Evolutionary conservation across 2,888 invertebrate genomes (phyloP).

Genomic region (Pyrgus malvae): DNA sequence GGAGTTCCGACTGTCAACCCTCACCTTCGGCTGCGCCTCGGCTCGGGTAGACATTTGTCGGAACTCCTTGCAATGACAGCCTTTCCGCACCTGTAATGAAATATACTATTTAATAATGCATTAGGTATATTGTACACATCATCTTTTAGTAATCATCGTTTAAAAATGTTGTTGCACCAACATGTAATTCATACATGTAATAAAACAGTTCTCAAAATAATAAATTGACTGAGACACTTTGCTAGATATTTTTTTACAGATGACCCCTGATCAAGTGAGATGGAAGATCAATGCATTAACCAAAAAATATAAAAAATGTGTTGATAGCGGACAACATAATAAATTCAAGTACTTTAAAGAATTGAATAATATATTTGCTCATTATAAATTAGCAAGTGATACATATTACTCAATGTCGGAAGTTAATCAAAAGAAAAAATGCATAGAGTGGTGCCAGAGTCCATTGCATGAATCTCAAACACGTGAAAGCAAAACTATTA

Average conservation of each 20-base stretch:
- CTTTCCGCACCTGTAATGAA: too few species aligned
- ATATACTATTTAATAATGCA: too few species aligned
- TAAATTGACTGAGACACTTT: too few species aligned
- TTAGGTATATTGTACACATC: too few species aligned
- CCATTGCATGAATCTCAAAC: slow-evolving; percentile 19
- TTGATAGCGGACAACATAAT: slow-evolving; percentile 46
- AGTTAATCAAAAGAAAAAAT: slow-evolving; percentile 40
- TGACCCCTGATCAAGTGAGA: slow-evolving; percentile 54
- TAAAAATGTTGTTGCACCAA: too few species aligned
- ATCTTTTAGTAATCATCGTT: too few species aligned
- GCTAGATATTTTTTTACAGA: slow-evolving; percentile 40
- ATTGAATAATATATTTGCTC: slow-evolving; percentile 52
- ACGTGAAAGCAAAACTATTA: slow-evolving; percentile 48
- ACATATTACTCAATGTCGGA: slow-evolving; percentile 35
- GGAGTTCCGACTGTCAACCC: too few species aligned
- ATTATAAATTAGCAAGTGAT: slow-evolving; percentile 47
- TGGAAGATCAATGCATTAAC: slow-evolving; percentile 62
- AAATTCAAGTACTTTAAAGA: slow-evolving; percentile 54
- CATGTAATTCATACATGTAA: too few species aligned
- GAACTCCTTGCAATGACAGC: too few species aligned
- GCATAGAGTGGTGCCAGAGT: slow-evolving; percentile 38
- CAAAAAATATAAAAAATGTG: slow-evolving; percentile 53
- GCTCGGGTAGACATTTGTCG: too few species aligned
- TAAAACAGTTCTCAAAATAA: too few species aligned
- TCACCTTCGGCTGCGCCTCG: too few species aligned